Evolutionary conservation across 2,797 vertebrate genomes (phyloP), one percentile per base, ranked within the genome.

Genomic region (Alca torda): DNA sequence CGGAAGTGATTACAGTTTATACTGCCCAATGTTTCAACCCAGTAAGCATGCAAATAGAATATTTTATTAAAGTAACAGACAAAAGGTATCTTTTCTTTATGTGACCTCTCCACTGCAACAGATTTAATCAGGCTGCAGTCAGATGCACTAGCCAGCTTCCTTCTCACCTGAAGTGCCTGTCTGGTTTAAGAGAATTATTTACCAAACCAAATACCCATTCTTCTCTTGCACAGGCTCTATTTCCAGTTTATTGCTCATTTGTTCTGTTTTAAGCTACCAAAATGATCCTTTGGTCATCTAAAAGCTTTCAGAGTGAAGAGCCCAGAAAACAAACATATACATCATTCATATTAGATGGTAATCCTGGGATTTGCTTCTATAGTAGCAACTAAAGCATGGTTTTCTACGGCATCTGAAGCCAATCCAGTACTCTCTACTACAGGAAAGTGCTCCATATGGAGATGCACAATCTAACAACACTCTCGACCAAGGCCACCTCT

Each of bases 1-100:
- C 61, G 33, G 60, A 16, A 64, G 82, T 50, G 61, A 91, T 91
- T 92, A 91, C 46, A 93, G 48, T 85, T 96, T 92, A 93, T 92
- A 96, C 72, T 82, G 48, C 80, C 93, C 94, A 90, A 94, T 88
- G 88, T 92, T 97, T 96, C 96, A 97, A 90, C 37, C 89, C 83
- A 89, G 74, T 72, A 90, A 95, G 95, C 63, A 96, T 95, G 89
- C 84, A 96, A 96, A 90, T 64, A 87, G 90, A 94, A 56, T 92
- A 93, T 94, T 96, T 93, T 92, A 89, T 94, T 90, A 90, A 93
- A 95, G 80, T 11, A 89, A 81, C 20, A 95, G 68, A 94, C 67
- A 95, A 81, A 88, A 91, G 37, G 16, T 35, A 90, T 78, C 75
- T 94, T 72, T 84, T 64, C 54, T 94, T 95, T 77, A 90, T 78